Evolutionary conservation across 1,140 invertebrate species (phyloP), one percentile per base, ranked within the genome.

Genomic region (Achroia grisella): DNA sequence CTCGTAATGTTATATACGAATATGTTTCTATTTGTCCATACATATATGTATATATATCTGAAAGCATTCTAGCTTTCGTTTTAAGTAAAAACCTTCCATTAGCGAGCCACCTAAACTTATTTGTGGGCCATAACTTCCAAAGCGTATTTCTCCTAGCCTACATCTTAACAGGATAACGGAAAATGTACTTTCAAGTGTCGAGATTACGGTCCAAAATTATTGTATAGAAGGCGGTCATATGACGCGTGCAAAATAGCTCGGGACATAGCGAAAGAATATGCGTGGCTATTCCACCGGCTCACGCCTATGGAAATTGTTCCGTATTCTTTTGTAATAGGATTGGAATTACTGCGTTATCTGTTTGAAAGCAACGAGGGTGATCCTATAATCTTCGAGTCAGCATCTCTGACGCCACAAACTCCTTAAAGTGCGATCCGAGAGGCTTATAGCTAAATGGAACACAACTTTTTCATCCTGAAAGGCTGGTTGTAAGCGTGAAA

Each of bases 361-460:
- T 8, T 8, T 28, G 35, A 30, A 17, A 32, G 32, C 41, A 34
- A 27, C 30, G 30, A 37, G 57, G 55, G 51, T 54, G 52, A 52
- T 62, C 44, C 57, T 52, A 50, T 64, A 70, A 75, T 75, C 69
- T 72, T 59, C 51, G 47, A 72, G 62, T 71, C 71, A 72, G 71
- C 69, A 69, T 68, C 59, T 66, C 58, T 55, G 56, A 58, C 48
- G 54, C 52, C 61, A 51, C 63, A 67, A 75, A 74, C 65, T 67
- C 58, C 63, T 75, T 66, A 67, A 71, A 70, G 63, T 67, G 63
- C 62, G 61, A 70, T 71, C 66, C 52, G 41, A 37, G 39, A 58
- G 55, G 66, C 66, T 75, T 71, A 71, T 66, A 52, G 60, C 66
- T 71, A 68, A 71, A 72, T 72, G 69, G 64, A 72, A 72, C 62